Evolutionary conservation across 2,888 invertebrate genomes (phyloP).

Genomic region (Disparrhopalites patrizii): DNA sequence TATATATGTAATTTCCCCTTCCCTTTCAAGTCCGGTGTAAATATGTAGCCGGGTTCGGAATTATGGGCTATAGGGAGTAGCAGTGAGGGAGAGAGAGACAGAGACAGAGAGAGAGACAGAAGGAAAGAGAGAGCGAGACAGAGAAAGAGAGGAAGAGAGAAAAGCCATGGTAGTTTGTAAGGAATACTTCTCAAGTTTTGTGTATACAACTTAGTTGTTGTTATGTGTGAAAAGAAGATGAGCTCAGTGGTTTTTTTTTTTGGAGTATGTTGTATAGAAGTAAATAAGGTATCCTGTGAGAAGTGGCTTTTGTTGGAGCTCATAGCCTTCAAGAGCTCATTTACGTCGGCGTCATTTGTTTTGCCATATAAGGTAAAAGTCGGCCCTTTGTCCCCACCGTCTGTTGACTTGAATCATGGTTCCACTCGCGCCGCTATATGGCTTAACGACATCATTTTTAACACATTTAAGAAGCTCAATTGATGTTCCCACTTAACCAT

Average conservation of each 20-base stretch:
- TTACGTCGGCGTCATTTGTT: conserved; percentile 46
- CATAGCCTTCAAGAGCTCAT: conserved; percentile 35
- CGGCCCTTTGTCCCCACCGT: conserved; percentile 37
- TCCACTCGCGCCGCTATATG: conserved; percentile 32
- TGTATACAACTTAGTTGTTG: conserved; percentile 6
- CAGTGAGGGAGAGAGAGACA: too few species aligned
- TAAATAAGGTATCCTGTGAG: conserved; percentile 15
- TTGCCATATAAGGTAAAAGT: conserved; percentile 40
- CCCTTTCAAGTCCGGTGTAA: too few species aligned
- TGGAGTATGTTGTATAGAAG: not conserved
- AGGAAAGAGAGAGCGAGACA: too few species aligned
- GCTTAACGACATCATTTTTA: conserved; percentile 44
- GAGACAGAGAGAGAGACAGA: too few species aligned
- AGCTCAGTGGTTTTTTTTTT: too few species aligned
- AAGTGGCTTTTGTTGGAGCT: conserved; percentile 29
- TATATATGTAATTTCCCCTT: too few species aligned
- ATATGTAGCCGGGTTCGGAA: too few species aligned
- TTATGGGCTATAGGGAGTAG: too few species aligned
- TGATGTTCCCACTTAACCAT: conserved; percentile 41
- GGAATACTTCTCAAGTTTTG: not conserved
- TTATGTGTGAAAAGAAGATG: conserved; percentile 7
- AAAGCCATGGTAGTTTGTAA: too few species aligned
- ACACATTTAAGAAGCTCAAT: conserved; percentile 39
- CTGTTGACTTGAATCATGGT: conserved; percentile 35
- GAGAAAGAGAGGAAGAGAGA: too few species aligned